A percentile compares a stretch with the other conserved stretches of the same genome.
phyloP scores from a whole-genome alignment of 2,797 vertebrate species.

The Thunnus albacares region DNA sequence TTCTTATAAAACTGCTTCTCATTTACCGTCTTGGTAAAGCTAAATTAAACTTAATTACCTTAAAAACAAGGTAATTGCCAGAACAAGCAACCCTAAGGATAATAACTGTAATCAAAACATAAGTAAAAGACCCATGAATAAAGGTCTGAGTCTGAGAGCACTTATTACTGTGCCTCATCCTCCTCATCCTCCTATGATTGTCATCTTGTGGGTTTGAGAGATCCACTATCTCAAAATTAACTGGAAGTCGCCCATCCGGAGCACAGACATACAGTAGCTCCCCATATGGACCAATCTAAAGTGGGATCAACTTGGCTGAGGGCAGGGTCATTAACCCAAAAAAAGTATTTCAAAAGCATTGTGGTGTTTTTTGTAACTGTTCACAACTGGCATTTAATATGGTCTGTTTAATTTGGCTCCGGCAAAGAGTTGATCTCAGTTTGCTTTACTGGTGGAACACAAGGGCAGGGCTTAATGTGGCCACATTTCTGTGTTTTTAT shows the following conservation, averaged over 20 bases:
- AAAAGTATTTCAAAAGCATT: not conserved
- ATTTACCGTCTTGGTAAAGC: not conserved
- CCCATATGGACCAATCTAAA: not conserved
- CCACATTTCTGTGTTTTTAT: too few species aligned
- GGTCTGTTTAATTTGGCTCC: not conserved
- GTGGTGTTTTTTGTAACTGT: not conserved
- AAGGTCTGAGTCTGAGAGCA: conserved; percentile 2
- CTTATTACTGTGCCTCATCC: conserved; percentile 1
- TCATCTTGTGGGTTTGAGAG: conserved; percentile 11
- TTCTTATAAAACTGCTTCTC: not conserved
- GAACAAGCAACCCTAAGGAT: not conserved
- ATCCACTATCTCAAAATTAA: conserved; percentile 10
- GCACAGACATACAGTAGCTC: not conserved
- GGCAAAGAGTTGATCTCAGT: conserved; percentile 12
- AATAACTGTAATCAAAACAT: conserved; percentile 6
- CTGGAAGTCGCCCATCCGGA: not conserved
- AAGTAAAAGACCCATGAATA: not conserved
- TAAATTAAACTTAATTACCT: too few species aligned
- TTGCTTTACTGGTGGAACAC: conserved; percentile 25
- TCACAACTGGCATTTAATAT: too few species aligned
- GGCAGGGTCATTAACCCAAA: not conserved
- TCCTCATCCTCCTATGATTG: not conserved
- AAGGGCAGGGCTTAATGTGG: not conserved
- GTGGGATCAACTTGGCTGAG: not conserved
- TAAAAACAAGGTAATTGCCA: not conserved